These are phyloP conservation scores for Rhea pennata DNA, from an alignment of 2,113 vertebrate species.

Conservation along the genomic window DNA sequence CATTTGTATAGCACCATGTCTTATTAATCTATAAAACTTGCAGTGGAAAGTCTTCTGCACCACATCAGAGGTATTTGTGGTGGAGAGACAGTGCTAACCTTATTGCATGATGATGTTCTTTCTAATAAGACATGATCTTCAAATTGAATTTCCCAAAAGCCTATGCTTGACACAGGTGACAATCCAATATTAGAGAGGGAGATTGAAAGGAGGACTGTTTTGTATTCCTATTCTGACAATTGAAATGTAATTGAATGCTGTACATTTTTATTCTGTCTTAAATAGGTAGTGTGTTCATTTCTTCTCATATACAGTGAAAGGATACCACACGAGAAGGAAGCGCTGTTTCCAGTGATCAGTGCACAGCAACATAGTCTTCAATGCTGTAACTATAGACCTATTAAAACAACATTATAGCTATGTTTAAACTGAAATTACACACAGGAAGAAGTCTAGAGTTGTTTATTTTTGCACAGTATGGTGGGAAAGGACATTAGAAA, in stretches of 20 bases:
- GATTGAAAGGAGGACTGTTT: neutral
- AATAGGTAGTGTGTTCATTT: neutral
- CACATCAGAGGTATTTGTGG: neutral
- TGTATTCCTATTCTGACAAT: neutral
- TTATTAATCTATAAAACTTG: neutral
- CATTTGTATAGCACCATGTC: neutral
- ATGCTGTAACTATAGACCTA: neutral
- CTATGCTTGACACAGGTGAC: neutral
- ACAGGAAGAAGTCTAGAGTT: neutral
- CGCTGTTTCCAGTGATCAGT: neutral
- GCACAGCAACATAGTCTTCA: neutral
- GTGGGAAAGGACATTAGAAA: neutral
- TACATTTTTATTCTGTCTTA: neutral
- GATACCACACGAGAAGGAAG: neutral
- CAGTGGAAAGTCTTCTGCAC: neutral
- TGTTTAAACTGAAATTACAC: neutral
- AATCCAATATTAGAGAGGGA: neutral
- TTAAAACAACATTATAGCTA: neutral
- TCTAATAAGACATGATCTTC: neutral
- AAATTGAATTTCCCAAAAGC: neutral
- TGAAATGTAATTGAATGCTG: neutral
- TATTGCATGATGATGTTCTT: neutral
- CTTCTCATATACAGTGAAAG: neutral
- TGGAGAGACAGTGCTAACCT: neutral
- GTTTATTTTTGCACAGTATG: neutral